Conservation (phyloP, 2,888 invertebrate genomes). For the Therioaphis trifolii region DNA sequence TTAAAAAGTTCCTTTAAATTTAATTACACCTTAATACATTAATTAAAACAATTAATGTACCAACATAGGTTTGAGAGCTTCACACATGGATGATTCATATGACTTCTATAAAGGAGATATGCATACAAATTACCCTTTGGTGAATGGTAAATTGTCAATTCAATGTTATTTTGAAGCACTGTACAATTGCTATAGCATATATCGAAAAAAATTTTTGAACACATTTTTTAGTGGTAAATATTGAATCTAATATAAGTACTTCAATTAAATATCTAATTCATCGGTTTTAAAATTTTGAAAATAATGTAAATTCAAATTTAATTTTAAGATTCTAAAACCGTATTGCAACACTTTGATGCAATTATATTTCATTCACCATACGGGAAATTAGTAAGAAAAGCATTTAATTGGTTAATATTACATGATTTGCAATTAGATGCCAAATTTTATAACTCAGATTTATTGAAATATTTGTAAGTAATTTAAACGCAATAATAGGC, state of each 20-base stretch:
- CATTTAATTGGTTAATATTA: slow-evolving; percentile 87
- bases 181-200: slow-evolving; percentile 85
- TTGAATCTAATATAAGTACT: not conserved
- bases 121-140: slow-evolving; percentile 92
- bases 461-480: slow-evolving; percentile 42
- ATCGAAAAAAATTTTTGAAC: slow-evolving; percentile 70
- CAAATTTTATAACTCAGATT: slow-evolving; percentile 69
- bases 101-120: slow-evolving; percentile 98
- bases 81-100: slow-evolving; percentile 93
- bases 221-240: not conserved
- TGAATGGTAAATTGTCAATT: slow-evolving; percentile 94
- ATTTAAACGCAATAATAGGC: not conserved
- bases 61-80: slow-evolving; percentile 76
- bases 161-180: slow-evolving; percentile 93
- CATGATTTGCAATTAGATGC: slow-evolving; percentile 74
- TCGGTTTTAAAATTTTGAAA: not conserved
- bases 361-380: slow-evolving; percentile 95
- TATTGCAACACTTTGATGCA: slow-evolving; percentile 79
- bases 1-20: too few relatives aligned
- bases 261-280: not conserved
- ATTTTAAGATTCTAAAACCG: slow-evolving; percentile 66
- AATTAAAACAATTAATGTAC: not conserved
- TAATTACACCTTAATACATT: too few relatives aligned
- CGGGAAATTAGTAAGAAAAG: slow-evolving; percentile 96
- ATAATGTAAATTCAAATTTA: not conserved